These are phyloP conservation scores for Scaptomyza graminum DNA, from an alignment of 1,140 invertebrate genomes.

Conservation along the genomic window DNA sequence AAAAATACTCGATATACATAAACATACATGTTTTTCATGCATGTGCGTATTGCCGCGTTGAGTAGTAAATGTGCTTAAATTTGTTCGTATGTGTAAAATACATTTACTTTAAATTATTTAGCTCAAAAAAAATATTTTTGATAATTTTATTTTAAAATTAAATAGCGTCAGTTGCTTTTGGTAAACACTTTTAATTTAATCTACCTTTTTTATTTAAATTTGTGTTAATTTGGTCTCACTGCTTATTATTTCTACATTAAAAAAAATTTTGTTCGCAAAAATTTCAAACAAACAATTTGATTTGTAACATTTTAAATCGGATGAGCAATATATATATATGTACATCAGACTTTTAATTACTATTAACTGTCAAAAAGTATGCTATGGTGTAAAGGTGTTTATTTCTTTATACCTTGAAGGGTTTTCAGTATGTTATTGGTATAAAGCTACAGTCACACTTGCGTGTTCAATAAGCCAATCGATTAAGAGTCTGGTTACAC, in stretches of 20 bases:
- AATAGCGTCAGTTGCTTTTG: too few relatives aligned
- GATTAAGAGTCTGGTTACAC: conserved; percentile 4
- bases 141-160: too few relatives aligned
- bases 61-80: conserved; percentile 42
- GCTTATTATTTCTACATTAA: too few relatives aligned
- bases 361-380: conserved; percentile 24
- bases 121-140: too few relatives aligned
- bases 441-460: conserved; percentile 32
- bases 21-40: not conserved
- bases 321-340: too few relatives aligned
- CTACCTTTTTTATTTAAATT: too few relatives aligned
- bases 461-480: conserved; percentile 11
- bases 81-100: conserved; percentile 31
- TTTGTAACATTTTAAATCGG: not conserved
- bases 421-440: conserved; percentile 22
- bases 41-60: not conserved
- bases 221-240: too few relatives aligned
- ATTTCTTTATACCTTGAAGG: not conserved
- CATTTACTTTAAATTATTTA: too few relatives aligned
- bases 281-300: not conserved
- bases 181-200: too few relatives aligned
- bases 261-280: too few relatives aligned
- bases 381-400: not conserved
- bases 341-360: not conserved
- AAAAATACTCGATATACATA: conserved; percentile 34